phyloP scores from a whole-genome alignment of 2,113 vertebrate species.

The Halcyon senegalensis region DNA sequence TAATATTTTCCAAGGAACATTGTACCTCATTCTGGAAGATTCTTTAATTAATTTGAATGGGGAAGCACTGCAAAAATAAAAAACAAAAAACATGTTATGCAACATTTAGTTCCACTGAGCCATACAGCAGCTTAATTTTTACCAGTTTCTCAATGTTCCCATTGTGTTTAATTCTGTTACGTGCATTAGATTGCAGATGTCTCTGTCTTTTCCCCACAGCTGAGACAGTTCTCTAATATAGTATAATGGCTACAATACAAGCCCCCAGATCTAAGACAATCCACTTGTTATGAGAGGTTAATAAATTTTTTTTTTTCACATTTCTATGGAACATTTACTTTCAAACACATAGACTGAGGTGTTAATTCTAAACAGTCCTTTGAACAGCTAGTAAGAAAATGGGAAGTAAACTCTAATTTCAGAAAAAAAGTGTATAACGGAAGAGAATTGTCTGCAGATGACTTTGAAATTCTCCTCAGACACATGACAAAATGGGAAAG shows the following conservation, averaged over 20 bases:
- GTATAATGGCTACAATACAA: constrained; percentile 18
- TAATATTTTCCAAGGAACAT: constrained; percentile 12
- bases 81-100: constrained; percentile 42
- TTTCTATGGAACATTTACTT: constrained; percentile 65
- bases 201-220: constrained; percentile 45
- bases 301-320: constrained; percentile 9
- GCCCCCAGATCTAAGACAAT: constrained; percentile 31
- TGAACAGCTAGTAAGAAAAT: constrained; percentile 18
- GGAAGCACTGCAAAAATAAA: constrained; percentile 43
- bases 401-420: constrained; percentile 29
- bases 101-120: constrained; percentile 63
- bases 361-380: background rate
- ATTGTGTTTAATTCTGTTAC: constrained; percentile 53
- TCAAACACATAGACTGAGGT: constrained; percentile 39
- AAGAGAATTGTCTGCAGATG: background rate
- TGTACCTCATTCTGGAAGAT: constrained; percentile 47
- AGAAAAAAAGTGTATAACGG: background rate
- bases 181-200: constrained; percentile 58
- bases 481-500: background rate
- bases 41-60: constrained; percentile 66
- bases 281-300: constrained; percentile 48
- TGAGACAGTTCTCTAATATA: constrained; percentile 48
- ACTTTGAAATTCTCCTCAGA: background rate
- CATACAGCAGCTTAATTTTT: constrained; percentile 53
- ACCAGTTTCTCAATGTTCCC: constrained; percentile 44